These are phyloP conservation scores for Drosophila kuntzei DNA, from an alignment of 2,888 invertebrate species.

Conservation along the genomic window DNA sequence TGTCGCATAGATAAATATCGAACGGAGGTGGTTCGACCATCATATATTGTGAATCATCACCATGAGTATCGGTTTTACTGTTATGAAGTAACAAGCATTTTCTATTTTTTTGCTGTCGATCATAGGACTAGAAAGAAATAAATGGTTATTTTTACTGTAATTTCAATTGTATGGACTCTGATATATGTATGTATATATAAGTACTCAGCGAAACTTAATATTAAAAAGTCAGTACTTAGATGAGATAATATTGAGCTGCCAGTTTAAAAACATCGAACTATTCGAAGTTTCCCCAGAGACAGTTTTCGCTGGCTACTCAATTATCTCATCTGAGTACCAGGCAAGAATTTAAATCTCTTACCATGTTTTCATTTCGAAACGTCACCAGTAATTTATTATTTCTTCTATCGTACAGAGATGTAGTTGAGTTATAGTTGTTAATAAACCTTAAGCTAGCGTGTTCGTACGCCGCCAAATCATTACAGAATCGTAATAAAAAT, in stretches of 20 bases:
- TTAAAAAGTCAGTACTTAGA: too few species aligned
- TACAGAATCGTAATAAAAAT: constrained; percentile 90
- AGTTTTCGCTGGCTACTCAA: not conserved
- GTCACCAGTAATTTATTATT: constrained; percentile 90
- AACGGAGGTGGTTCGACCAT: constrained; percentile 87
- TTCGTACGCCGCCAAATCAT: constrained; percentile 89
- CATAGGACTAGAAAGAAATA: constrained; percentile 82
- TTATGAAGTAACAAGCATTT: constrained; percentile 86
- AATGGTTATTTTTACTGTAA: not conserved
- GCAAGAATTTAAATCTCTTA: constrained; percentile 77
- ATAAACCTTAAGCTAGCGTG: constrained; percentile 89
- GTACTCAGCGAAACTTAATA: not conserved
- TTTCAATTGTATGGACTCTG: not conserved
- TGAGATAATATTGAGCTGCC: too few species aligned
- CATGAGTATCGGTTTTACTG: constrained; percentile 79
- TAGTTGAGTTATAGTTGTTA: constrained; percentile 90
- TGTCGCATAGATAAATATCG: constrained; percentile 91
- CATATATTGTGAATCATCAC: constrained; percentile 85
- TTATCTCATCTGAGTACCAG: not conserved
- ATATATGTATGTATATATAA: too few species aligned
- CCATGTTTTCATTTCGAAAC: constrained; percentile 91
- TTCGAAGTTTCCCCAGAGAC: too few species aligned
- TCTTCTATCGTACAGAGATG: constrained; percentile 89
- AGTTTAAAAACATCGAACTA: too few species aligned
- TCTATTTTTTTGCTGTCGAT: constrained; percentile 84